Base-by-base conservation (phyloP, 2,888 invertebrate genomes). In the Caenorhabditis angaria region DNA sequence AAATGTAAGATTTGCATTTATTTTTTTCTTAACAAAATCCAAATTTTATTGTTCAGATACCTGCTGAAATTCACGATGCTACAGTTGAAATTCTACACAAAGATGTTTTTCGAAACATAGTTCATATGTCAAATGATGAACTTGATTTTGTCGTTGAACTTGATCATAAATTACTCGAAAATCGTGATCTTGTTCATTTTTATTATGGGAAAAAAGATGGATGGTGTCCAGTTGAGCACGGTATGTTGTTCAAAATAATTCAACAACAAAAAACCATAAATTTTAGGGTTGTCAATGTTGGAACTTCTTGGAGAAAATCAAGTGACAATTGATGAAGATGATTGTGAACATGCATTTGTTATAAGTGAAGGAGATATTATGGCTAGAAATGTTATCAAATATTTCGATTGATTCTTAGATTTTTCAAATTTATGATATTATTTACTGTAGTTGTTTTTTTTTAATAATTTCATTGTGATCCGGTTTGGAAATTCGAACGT, bases 271-370 rank as follows among this genome's bases (percentile, higher is more conserved):
- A n/a, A n/a, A n/a, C n/a, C n/a, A n/a, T n/a, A n/a, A 55, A 18
- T 20, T 55, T 20, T 55, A 77, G 76, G 76, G 0, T 53, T 66
- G 47, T 68, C 74, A 10, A 82, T 82, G 79, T 41, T 47, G 32
- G 68, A 76, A 10, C 61, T 76, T 27, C 41, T 82, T 8, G 72
- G 69, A 8, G 55, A 56, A 1, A 67, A 65, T 10, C 73, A 73
- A 20, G 82, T 83, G 27, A 69, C 75, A 20, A 61, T 83, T 12
- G 83, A 83, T 63, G 79, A 83, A 24, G 62, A 77, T 41, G 72
- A 79, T 20, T 81, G 78, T 61, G 82, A 84, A 58, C 84, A 84
- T 57, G 84, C 83, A 5, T 84, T 84, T 61, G 84, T 84, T 20
- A 75, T 82, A 53, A 66, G 75, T 3, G 81, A 84, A 61, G 81